Percentiles rank a stretch among this genome's conserved stretches.
Conservation (phyloP, 2,113 vertebrate genomes). For the Naja naja region DNA sequence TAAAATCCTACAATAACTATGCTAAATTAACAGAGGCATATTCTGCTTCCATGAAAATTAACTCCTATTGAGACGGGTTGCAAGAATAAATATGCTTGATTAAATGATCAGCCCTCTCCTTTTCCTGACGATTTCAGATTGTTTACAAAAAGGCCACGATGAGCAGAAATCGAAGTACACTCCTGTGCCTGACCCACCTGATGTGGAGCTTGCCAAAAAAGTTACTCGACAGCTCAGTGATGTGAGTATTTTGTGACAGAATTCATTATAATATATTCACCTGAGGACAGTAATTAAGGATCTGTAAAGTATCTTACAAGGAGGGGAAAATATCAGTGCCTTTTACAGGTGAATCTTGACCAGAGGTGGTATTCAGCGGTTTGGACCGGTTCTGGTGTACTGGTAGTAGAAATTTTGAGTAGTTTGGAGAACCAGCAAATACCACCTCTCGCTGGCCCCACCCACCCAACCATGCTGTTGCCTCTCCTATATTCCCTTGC, state of each 20-base stretch:
- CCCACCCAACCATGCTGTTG: too few species aligned
- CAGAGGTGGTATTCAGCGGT: too few species aligned
- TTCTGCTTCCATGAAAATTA: neutral
- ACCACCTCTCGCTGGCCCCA: too few species aligned
- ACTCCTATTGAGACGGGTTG: neutral
- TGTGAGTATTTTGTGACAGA: slow-evolving; percentile 71
- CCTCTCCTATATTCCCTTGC: too few species aligned
- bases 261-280: neutral
- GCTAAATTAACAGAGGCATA: neutral
- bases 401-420: too few species aligned
- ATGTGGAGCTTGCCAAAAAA: slow-evolving; percentile 88
- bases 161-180: slow-evolving; percentile 86
- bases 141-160: slow-evolving; percentile 89
- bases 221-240: slow-evolving; percentile 86
- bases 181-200: slow-evolving; percentile 85
- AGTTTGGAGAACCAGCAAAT: too few species aligned
- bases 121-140: slow-evolving; percentile 70
- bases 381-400: too few species aligned
- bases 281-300: neutral
- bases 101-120: neutral
- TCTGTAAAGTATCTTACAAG: neutral
- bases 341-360: neutral
- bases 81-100: neutral
- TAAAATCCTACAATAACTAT: neutral
- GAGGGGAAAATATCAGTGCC: neutral